These are phyloP conservation scores for Apeira syringaria DNA, from an alignment of 2,888 invertebrate species.

Conservation along the genomic window DNA sequence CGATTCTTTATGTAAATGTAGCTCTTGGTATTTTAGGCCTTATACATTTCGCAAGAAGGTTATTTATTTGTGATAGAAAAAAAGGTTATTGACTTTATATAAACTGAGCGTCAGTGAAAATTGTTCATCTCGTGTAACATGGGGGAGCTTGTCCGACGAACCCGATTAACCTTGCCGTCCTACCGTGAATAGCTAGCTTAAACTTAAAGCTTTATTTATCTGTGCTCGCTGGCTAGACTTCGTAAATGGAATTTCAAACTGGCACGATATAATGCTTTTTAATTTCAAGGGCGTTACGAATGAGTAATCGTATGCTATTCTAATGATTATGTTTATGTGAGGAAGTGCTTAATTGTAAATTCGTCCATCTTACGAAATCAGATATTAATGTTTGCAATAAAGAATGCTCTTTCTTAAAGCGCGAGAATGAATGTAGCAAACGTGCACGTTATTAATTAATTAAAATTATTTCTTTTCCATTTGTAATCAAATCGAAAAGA, in stretches of 20 bases:
- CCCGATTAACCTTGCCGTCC: conserved; percentile 40
- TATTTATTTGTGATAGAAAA: no score
- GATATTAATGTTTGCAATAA: conserved; percentile 3
- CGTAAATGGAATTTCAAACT: conserved; percentile 18
- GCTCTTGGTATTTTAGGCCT: no score
- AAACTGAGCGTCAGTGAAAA: conserved; percentile 32
- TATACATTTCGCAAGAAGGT: no score
- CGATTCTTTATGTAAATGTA: no score
- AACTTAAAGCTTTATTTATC: conserved; percentile 33
- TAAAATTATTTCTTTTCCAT: background rate
- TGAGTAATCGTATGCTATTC: conserved; percentile 16
- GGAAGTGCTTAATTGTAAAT: conserved; percentile 12
- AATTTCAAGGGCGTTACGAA: conserved; percentile 19
- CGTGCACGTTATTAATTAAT: background rate
- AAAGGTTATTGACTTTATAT: no score
- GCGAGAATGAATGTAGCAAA: background rate
- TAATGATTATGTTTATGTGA: conserved; percentile 19
- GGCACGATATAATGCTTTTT: conserved; percentile 20
- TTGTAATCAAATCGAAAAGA: no score
- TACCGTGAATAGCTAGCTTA: conserved; percentile 40
- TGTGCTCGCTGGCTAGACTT: conserved; percentile 30
- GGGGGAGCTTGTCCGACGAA: conserved; percentile 28
- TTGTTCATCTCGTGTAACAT: conserved; percentile 30
- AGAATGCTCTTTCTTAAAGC: background rate
- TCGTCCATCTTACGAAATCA: conserved; percentile 8